Base-by-base conservation (phyloP, 2,888 invertebrate species). In the Dysmachus trigonus region DNA sequence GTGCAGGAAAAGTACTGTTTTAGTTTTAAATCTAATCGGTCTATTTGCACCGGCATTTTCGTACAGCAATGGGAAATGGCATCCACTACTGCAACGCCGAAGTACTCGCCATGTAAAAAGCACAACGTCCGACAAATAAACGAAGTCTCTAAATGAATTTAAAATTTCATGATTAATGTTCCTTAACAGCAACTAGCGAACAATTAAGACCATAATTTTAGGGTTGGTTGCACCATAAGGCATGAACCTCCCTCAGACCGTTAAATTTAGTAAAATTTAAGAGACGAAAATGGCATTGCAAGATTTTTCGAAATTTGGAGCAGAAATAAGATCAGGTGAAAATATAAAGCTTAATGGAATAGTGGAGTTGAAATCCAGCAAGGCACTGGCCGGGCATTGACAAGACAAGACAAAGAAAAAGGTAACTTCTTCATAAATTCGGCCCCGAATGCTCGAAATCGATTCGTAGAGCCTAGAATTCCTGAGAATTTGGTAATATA, bases 261-360 rank as follows among this genome's bases (percentile, higher is more conserved):
- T 79, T 79, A 30, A 79, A 30, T 47, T 79, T 41, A 79, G 47
- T 51, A 13, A 79, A 79, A 79, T n/a, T 79, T 38, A 8, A 30
- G 30, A 51, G 47, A 51, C 47, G 30, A 47, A 79, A 79, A 47
- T 27, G 18, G 51, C n/a, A 79, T 47, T 79, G 31, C 51, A 79
- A 13, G 31, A 79, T 51, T 79, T 79, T 79, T 79, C 79, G 31
- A 51, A 51, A 31, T 22, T 18, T 13, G n/a, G 4, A 10, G n/a
- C 30, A 79, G 51, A 53, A 51, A 79, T 79, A 79, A 79, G 41
- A 79, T 79, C 51, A 79, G 51, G 79, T 51, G 31, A 31, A 79
- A 79, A 79, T 79, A 79, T 31, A 79, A 79, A 79, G 53, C 51
- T 53, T 51, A 79, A 51, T 79, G 79, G 41, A 79, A 79, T 79